Base-by-base conservation (phyloP, 2,888 invertebrate species). In the Hydriomena furcata region DNA sequence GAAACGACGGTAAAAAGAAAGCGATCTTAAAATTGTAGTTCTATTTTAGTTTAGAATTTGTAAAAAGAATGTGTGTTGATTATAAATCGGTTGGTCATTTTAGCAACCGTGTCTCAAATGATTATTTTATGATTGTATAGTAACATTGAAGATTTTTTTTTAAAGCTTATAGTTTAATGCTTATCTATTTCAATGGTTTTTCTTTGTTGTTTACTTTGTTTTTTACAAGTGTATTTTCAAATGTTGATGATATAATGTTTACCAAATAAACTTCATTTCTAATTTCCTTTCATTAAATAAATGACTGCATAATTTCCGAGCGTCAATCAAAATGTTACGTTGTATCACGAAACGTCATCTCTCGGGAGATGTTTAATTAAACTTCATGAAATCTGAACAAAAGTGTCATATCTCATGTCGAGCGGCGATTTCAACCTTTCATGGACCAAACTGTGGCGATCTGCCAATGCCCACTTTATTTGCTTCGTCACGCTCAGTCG, bases 361-460 rank as follows among this genome's bases (percentile, higher is more conserved):
- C 62, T 49, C 49, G 65, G 60, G 66, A 63, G 65, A 75, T 73
- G 71, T 82, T 82, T 79, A 80, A 82, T 83, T 83, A 79, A 82
- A 79, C 75, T 80, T 79, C 65, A 70, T 66, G 69, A 76, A 75
- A 71, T 73, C 71, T 70, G 71, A 67, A 76, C 76, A 76, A 79
- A 76, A 73, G 71, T 77, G 76, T 73, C 76, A 75, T 71, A 70
- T 77, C 73, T 71, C 71, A 65, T 71, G 73, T 68, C 63, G 58
- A 63, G 55, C 60, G 64, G 60, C 65, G 61, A 71, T 71, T 73
- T 69, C 63, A 61, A 60, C 60, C 64, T 63, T 67, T 65, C 66
- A 67, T 69, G 63, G 66, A 65, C 78, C 78, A 76, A 56, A 41
- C 24, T 52, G 50, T 57, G 53, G 41, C 12, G 61, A 73, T 63